phyloP scores from a whole-genome alignment of 2,888 invertebrate genomes.

The Chalcosyrphus nemorum region DNA sequence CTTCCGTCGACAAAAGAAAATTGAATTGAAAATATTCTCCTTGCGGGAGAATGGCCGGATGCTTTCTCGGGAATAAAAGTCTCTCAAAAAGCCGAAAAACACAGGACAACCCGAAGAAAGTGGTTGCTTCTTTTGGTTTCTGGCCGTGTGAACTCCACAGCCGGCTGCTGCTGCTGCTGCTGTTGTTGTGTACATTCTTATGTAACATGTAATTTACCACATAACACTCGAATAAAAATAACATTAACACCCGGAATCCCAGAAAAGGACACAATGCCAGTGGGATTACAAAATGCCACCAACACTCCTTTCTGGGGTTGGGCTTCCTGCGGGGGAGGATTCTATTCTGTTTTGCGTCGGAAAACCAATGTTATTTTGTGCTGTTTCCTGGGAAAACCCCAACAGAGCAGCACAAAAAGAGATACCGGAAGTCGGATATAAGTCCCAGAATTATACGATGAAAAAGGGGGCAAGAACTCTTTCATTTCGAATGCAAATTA shows the following conservation, averaged over 20 bases:
- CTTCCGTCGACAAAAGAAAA: slow-evolving; percentile 29
- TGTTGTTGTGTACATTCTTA: slow-evolving; percentile 23
- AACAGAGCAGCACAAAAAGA: background rate
- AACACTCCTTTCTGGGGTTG: background rate
- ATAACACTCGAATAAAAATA: slow-evolving; percentile 68
- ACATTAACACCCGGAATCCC: slow-evolving; percentile 66
- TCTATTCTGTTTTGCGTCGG: slow-evolving; percentile 52
- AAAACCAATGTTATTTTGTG: slow-evolving; percentile 67
- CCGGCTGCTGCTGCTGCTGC: slow-evolving; percentile 31
- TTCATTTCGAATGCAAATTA: slow-evolving; percentile 67
- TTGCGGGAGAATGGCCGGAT: background rate
- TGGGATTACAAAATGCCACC: slow-evolving; percentile 64
- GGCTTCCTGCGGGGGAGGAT: slow-evolving; percentile 1
- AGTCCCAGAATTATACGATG: slow-evolving; percentile 16
- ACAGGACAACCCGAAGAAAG: slow-evolving; percentile 32
- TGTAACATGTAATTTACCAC: slow-evolving; percentile 64
- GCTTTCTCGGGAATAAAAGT: background rate
- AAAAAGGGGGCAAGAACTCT: background rate
- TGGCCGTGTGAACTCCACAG: slow-evolving; percentile 63
- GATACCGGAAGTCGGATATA: slow-evolving; percentile 39
- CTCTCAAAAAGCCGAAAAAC: slow-evolving; percentile 51
- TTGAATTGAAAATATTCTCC: slow-evolving; percentile 50
- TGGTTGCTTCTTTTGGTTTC: slow-evolving; percentile 55
- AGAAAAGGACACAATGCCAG: slow-evolving; percentile 64
- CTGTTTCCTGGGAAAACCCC: slow-evolving; percentile 23